Base-by-base conservation (phyloP, 2,113 vertebrate species). In the Lophochroa leadbeateri region DNA sequence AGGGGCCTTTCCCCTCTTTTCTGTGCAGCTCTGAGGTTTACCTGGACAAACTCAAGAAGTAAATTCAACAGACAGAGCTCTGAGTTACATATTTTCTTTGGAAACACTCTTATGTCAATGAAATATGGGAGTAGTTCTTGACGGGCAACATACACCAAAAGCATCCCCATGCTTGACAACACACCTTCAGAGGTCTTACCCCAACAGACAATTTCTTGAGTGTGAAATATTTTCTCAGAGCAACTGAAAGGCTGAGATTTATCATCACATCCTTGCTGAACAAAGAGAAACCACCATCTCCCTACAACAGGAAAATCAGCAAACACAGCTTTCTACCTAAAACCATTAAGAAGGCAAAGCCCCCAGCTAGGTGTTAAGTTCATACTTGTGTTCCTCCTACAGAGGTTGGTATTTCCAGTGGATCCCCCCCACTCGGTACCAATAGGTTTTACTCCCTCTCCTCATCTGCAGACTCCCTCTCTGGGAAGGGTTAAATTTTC, bases 401-500 rank as follows among this genome's bases (percentile, higher is more conserved):
- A 16, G 33, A 41, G 33, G 60, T 2, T 17, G 72, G 19, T 15
- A 11, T 11, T 39, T 53, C 20, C 58, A 13, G 19, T 0, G 29
- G 65, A 13, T 7, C 35, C 23, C 47, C 2, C 47, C 2, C 21
- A 2, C 4, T 31, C 7, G 0, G 44, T 2, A 9, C 52, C 6
- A 20, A 15, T 2, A 6, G 65, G 14, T 23, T 84, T 55, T 3
- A 5, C 6, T 10, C 25, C 82, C 17, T 57, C 63, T 43, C 57
- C 67, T 43, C 50, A 50, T 44, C 43, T 25, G 35, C 31, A 8
- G 28, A 5, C 17, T 52, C 57, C 31, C 17, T 28, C 49, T n/a
- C 72, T 6, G 47, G 1, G 15, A 94, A 94, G 96, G 89, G 95
- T 96, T 97, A 95, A 92, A 60, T 11, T 35, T 71, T 5, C 76